Evolutionary conservation across 2,797 vertebrate species (phyloP).

Genomic region (Cottoperca gobio): DNA sequence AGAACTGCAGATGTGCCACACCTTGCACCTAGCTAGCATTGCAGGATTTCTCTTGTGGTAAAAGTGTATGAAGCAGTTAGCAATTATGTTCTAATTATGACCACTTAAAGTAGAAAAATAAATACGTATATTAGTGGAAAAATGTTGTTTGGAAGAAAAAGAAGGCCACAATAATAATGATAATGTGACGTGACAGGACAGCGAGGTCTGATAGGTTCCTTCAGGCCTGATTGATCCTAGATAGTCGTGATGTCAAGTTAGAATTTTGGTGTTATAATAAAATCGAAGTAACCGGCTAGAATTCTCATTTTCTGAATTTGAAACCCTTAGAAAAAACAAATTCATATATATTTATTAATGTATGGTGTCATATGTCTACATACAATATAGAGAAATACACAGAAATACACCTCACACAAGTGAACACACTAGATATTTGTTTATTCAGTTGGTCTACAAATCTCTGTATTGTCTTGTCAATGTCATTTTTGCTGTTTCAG

Average conservation of each 20-base stretch:
- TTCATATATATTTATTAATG: too few species aligned
- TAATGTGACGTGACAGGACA: too few species aligned
- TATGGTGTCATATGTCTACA: background rate
- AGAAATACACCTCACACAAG: conserved; percentile 21
- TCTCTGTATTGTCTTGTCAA: conserved; percentile 77
- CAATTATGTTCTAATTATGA: background rate
- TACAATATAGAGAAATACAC: background rate
- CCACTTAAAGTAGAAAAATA: background rate
- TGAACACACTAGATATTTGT: conserved; percentile 36
- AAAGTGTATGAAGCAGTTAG: background rate
- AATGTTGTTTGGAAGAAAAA: conserved; percentile 2
- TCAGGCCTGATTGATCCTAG: background rate
- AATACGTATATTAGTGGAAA: background rate
- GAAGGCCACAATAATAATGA: background rate
- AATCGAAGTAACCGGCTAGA: background rate
- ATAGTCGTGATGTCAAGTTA: background rate
- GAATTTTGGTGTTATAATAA: background rate
- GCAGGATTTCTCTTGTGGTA: background rate
- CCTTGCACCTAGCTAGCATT: background rate
- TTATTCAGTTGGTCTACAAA: conserved; percentile 54
- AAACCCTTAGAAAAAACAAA: background rate
- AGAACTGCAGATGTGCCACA: background rate
- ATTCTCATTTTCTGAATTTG: background rate
- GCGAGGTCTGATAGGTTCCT: too few species aligned
- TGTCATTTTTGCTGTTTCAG: conserved; percentile 81